Evolutionary conservation across 2,113 vertebrate genomes (phyloP).

Genomic region (Platichthys stellatus): DNA sequence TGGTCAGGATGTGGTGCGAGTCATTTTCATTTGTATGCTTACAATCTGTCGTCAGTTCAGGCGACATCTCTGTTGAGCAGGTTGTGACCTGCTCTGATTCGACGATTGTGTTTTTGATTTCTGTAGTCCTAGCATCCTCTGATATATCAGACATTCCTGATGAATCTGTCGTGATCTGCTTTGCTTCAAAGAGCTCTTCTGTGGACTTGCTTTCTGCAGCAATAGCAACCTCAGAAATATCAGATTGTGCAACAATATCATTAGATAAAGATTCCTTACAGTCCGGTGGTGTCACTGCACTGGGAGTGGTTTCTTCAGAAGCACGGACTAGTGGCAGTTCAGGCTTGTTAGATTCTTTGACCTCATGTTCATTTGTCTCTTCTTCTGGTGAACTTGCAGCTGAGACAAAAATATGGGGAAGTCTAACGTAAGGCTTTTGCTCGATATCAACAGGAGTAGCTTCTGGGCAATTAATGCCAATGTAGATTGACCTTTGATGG

Average conservation of each 20-base stretch:
- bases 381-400: conserved; percentile 79
- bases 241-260: conserved; percentile 12
- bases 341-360: conserved; percentile 15
- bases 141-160: conserved; percentile 24
- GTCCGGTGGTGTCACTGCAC: neutral
- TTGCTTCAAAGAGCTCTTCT: conserved; percentile 3
- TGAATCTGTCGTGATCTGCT: conserved; percentile 24
- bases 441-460: conserved; percentile 30
- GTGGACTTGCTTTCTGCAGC: conserved; percentile 16
- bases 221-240: neutral
- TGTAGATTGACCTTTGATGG: conserved; percentile 63
- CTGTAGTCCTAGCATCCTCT: conserved; percentile 2
- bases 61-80: conserved; percentile 16
- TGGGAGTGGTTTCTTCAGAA: conserved; percentile 21
- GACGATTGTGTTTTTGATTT: conserved; percentile 1
- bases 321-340: conserved; percentile 16
- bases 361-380: conserved; percentile 41
- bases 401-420: conserved; percentile 79
- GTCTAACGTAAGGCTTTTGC: conserved; percentile 43
- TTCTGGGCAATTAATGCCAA: conserved; percentile 62
- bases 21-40: conserved; percentile 20
- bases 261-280: conserved; percentile 29
- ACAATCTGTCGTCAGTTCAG: neutral
- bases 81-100: conserved; percentile 33
- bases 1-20: neutral